phyloP scores from a whole-genome alignment of 2,888 invertebrate species.

The Ochlodes sylvanus region DNA sequence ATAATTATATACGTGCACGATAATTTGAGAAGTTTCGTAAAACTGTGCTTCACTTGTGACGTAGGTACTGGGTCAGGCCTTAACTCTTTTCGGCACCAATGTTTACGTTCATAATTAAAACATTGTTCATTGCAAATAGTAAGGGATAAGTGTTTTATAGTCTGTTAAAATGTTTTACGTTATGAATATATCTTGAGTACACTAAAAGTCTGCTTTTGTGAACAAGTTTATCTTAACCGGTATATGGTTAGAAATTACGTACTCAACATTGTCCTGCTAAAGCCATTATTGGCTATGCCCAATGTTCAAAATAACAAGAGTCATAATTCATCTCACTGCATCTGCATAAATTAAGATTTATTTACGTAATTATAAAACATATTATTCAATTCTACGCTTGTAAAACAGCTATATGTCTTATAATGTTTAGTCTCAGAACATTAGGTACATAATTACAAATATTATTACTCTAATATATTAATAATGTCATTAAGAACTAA shows the following conservation, averaged over 20 bases:
- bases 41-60: not conserved
- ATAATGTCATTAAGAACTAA: no score
- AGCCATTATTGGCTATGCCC: not conserved
- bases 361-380: no score
- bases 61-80: not conserved
- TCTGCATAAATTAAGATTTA: no score
- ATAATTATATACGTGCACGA: constrained; percentile 21
- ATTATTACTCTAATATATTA: no score
- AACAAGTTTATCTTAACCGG: constrained; percentile 5
- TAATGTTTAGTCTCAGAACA: no score
- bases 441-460: no score
- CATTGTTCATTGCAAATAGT: not conserved
- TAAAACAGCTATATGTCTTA: no score
- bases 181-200: not conserved
- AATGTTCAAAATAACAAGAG: not conserved
- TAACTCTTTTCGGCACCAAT: constrained; percentile 12
- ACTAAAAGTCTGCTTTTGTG: not conserved
- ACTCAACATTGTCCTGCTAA: constrained; percentile 3
- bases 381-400: no score
- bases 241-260: not conserved
- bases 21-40: constrained; percentile 19
- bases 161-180: not conserved
- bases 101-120: constrained; percentile 1
- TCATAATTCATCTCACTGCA: no score
- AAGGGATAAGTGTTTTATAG: not conserved